phyloP scores from a whole-genome alignment of 2,888 invertebrate genomes.

The Emmelina monodactyla region DNA sequence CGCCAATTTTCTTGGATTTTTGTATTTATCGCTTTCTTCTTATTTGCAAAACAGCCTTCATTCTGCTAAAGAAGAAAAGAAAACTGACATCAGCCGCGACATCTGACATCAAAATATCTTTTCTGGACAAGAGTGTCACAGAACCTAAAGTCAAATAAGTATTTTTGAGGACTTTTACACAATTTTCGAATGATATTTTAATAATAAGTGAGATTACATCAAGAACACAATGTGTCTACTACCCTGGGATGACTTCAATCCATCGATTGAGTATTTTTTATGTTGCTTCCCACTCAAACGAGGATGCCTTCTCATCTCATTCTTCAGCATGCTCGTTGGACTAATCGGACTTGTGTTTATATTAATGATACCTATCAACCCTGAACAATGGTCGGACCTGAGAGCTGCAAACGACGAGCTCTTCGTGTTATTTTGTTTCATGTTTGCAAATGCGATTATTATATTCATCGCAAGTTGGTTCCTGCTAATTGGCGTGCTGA shows the following conservation, averaged over 20 bases:
- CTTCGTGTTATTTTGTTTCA: background rate
- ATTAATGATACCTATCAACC: background rate
- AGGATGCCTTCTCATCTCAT: background rate
- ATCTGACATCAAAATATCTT: too few species aligned
- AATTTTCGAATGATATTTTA: too few species aligned
- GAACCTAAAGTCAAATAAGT: too few species aligned
- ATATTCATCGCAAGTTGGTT: background rate
- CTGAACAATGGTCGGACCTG: background rate
- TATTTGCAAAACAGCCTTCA: too few species aligned
- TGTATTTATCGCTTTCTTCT: too few species aligned
- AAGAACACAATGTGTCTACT: too few species aligned
- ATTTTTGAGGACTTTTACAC: too few species aligned
- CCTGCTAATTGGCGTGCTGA: background rate
- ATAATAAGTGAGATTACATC: too few species aligned
- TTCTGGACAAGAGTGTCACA: too few species aligned
- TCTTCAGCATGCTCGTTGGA: background rate
- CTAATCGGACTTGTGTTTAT: background rate
- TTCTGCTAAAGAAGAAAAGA: too few species aligned
- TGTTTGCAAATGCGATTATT: background rate
- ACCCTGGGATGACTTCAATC: slow-evolving; percentile 1
- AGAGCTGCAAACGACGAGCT: background rate
- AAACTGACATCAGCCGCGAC: too few species aligned
- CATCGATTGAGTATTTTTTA: background rate
- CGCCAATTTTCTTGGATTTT: too few species aligned
- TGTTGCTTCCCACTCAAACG: background rate